Base-by-base conservation (phyloP, 2,113 vertebrate genomes). In the Balaenoptera acutorostrata region DNA sequence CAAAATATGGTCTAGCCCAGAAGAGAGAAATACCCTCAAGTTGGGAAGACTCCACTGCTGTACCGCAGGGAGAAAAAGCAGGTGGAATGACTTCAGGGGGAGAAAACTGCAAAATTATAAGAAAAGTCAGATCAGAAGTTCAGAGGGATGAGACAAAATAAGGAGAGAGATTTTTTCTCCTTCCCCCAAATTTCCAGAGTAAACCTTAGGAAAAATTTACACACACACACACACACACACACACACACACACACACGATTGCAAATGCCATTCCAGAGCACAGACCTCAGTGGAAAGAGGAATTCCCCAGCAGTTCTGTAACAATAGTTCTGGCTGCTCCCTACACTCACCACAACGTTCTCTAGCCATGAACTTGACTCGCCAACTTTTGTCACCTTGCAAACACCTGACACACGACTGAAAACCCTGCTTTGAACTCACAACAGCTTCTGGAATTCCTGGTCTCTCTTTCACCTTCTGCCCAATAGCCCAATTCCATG, bases 261-360 rank as follows among this genome's bases (percentile, higher is more conserved):
- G 36, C 61, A 39, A 39, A 31, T 31, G 59, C 57, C 27, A 1
- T 23, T 77, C 31, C 33, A 21, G 81, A 71, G 78, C 78, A 31
- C 23, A 31, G 59, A 8, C 17, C 2, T 46, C 3, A 4, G 25
- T 29, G 13, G n/a, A 81, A n/a, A 31, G 63, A 46, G 75, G 39
- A 44, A 8, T 23, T 33, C 29, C 89, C 36, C 85, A 39, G 15
- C 52, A 46, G 5, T 31, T 8, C 39, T 46, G 20, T 33, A 12
- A 4, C 8, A 4, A 0, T 18, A 5, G 31, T 1, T 36, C 69
- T 29, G 8, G 14, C 8, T 11, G 4, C 23, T 63, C 71, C 33
- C 18, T 18, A 3, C 5, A 3, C 8, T 13, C 57, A 7, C 31
- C 1, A 2, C 18, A 14, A 17, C 0, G 31, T 15, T 31, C 17